These are phyloP conservation scores for Rambutsinella grinnellia DNA, from an alignment of 2,888 invertebrate genomes.

Conservation along the genomic window DNA sequence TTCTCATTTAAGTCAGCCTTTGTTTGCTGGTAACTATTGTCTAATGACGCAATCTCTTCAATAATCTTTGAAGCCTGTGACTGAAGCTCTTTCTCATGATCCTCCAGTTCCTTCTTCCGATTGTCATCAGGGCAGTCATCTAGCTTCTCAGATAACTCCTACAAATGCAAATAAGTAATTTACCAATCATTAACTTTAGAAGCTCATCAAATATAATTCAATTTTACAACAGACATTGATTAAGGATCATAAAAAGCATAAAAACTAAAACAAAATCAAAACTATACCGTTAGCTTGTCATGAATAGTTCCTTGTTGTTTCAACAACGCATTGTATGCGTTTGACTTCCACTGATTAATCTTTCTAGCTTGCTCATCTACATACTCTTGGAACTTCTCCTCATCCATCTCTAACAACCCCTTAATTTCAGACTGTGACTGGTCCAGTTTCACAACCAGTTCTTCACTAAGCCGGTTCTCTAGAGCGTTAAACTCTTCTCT, in stretches of 20 bases:
- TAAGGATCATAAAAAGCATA: not conserved
- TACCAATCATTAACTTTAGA: not conserved
- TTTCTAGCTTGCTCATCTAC: constrained; percentile 53
- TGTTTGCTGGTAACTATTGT: constrained; percentile 51
- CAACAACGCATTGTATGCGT: constrained; percentile 42
- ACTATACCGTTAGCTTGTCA: constrained; percentile 59
- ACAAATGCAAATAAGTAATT: constrained; percentile 13
- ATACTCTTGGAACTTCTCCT: constrained; percentile 57
- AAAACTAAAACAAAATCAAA: constrained; percentile 16
- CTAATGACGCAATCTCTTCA: constrained; percentile 49
- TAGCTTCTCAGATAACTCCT: constrained; percentile 57
- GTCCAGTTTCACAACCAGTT: constrained; percentile 56
- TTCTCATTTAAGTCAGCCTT: constrained; percentile 53
- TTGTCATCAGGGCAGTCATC: constrained; percentile 44
- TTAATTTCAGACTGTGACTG: constrained; percentile 58
- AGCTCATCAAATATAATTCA: too few species aligned
- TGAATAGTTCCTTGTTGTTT: constrained; percentile 51
- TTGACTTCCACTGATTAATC: constrained; percentile 61
- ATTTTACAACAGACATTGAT: constrained; percentile 7
- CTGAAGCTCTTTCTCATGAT: constrained; percentile 47
- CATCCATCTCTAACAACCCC: constrained; percentile 56
- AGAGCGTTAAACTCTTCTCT: constrained; percentile 49
- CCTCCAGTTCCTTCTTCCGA: constrained; percentile 40
- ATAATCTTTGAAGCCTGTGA: constrained; percentile 48
- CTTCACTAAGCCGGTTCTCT: constrained; percentile 42